These are phyloP conservation scores for Polia nebulosa DNA, from an alignment of 2,888 invertebrate species.

Conservation along the genomic window DNA sequence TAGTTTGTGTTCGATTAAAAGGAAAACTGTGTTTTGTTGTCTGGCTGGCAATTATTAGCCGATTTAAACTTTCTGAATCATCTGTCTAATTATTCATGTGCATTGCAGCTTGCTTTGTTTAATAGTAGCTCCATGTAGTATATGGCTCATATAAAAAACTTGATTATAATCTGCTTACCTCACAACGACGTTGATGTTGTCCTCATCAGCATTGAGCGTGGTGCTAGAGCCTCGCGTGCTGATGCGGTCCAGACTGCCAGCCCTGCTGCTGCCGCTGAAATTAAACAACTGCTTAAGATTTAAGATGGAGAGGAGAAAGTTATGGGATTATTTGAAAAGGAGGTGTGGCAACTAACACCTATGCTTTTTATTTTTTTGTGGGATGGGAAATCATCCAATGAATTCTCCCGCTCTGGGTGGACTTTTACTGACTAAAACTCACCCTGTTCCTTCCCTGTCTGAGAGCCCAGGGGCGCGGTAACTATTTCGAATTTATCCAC, in stretches of 20 bases:
- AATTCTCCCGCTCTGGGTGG: no score
- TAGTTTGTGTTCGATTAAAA: conserved; percentile 27
- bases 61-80: conserved; percentile 13
- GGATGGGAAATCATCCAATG: no score
- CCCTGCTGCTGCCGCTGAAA: conserved; percentile 84
- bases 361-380: no score
- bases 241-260: conserved; percentile 82
- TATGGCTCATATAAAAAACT: no score
- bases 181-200: conserved; percentile 97
- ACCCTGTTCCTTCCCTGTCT: no score
- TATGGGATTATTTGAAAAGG: no score
- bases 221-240: conserved; percentile 87
- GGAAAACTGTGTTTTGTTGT: conserved; percentile 29
- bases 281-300: background rate
- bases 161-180: no score
- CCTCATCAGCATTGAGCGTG: conserved; percentile 92
- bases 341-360: no score
- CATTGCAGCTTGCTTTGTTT: background rate
- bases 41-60: conserved; percentile 14
- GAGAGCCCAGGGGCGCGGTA: no score
- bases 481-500: no score
- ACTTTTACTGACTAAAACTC: no score
- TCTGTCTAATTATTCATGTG: conserved; percentile 8
- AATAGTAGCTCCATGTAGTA: no score
- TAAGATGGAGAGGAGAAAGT: background rate